Percentiles rank a stretch among this genome's conserved stretches.
These are phyloP conservation scores for Epistrophe grossulariae DNA, from an alignment of 2,888 invertebrate species.

Conservation along the genomic window DNA sequence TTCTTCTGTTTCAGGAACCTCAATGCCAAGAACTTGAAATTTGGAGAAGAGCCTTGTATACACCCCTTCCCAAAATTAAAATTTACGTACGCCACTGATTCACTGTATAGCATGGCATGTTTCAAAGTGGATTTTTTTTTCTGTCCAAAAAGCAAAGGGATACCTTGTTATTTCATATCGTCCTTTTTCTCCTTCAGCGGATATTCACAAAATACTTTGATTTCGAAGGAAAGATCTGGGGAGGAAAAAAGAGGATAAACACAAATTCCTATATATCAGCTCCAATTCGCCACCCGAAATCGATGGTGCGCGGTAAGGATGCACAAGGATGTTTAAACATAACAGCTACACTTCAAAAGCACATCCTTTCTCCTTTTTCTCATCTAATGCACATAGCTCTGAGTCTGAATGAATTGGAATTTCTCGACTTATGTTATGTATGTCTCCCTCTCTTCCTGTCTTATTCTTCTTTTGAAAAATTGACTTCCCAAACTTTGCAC, in stretches of 20 bases:
- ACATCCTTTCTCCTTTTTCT: constrained; percentile 14
- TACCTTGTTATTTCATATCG: constrained; percentile 41
- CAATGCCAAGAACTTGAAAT: too few species aligned
- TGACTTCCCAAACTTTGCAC: constrained; percentile 49
- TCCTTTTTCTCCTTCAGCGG: constrained; percentile 27
- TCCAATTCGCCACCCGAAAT: constrained; percentile 34
- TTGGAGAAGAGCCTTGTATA: too few species aligned
- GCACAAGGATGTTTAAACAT: constrained; percentile 55
- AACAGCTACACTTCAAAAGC: constrained; percentile 34
- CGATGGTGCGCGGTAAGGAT: constrained; percentile 27
- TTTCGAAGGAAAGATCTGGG: constrained; percentile 24
- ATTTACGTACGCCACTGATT: too few species aligned
- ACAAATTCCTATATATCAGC: constrained; percentile 23
- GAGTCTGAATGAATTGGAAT: constrained; percentile 43
- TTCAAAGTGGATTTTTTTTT: constrained; percentile 16
- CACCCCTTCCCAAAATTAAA: too few species aligned
- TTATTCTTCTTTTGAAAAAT: constrained; percentile 9
- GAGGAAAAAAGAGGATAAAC: neutral
- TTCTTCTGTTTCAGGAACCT: too few species aligned
- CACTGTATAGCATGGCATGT: neutral
- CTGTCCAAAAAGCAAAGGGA: constrained; percentile 17
- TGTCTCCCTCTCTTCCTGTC: constrained; percentile 22
- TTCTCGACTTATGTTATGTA: constrained; percentile 34
- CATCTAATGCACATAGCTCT: constrained; percentile 39
- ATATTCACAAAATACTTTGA: constrained; percentile 62